Evolutionary conservation across 2,888 invertebrate genomes (phyloP), one percentile per base, ranked within the genome.

Genomic region (Aradus depressus): DNA sequence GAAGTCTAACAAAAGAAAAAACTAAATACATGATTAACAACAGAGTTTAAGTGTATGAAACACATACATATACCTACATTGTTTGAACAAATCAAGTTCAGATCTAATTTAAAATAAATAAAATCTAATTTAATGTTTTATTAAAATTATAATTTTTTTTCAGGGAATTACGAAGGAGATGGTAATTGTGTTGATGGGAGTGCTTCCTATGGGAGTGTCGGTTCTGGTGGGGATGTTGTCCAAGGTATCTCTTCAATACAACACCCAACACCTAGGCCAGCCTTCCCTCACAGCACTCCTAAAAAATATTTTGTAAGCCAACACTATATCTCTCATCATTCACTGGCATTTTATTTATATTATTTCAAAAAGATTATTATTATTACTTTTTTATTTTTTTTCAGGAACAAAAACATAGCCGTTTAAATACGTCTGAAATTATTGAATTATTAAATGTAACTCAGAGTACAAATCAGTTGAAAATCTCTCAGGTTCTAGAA

Each of bases 401-500:
- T 12, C 43, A 51, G 51, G 51, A 51, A 25, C 34, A 37, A 19
- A 51, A 44, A 44, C 37, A 28, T 5, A 51, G 34, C 43, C 22
- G 28, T 19, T 49, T 41, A 19, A 49, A 41, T 26, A 32, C 37
- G 31, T 34, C 50, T 19, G 52, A 52, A 39, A 16, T 48, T 22
- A 41, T 42, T 10, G 56, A 56, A 5, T 31, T 56, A 12, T 21
- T 51, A 10, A 49, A 28, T 16, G 19, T 54, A 4, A 51, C 53
- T 21, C 52, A 51, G 19, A 42, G 43, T n/a, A 49, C 44, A 10
- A 53, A 50, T 19, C 51, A 56, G 23, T 31, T 56, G 23, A 54
- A 56, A 41, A 48, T 54, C 34, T 51, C 51, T 4, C 56, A 54
- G 39, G 49, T 56, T 22, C 44, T 56, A 45, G 56, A 56, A 23